These are phyloP conservation scores for Actinernus sp. DNA, from an alignment of 92 coral and sea anemone species.

Conservation along the genomic window DNA sequence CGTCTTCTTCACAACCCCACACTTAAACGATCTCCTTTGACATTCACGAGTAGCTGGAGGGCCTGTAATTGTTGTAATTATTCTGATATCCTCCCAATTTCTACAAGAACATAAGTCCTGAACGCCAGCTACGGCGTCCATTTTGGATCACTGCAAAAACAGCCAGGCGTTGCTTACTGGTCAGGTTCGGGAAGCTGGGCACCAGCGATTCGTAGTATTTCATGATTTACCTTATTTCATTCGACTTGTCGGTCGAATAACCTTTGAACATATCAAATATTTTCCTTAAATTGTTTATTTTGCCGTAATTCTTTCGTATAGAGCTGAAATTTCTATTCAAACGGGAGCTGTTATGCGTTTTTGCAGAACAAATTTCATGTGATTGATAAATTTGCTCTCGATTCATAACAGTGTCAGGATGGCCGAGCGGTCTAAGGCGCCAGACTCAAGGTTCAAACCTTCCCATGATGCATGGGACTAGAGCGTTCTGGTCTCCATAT, in stretches of 20 bases:
- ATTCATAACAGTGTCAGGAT: conserved; percentile 72
- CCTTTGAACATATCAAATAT: too few species aligned
- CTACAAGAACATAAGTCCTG: background rate
- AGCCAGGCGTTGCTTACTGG: conserved; percentile 18
- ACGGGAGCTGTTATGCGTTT: too few species aligned
- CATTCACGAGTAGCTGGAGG: background rate
- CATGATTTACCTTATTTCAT: too few species aligned
- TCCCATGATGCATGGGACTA: conserved; percentile 80
- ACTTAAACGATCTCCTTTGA: background rate
- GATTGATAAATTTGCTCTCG: background rate
- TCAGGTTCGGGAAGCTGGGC: conserved; percentile 4
- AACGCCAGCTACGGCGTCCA: conserved; percentile 14
- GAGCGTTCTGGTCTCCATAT: conserved; percentile 99
- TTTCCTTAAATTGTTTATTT: too few species aligned
- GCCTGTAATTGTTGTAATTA: background rate
- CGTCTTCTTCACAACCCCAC: background rate
- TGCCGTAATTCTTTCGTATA: too few species aligned
- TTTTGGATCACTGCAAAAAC: conserved; percentile 2
- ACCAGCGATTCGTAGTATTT: background rate
- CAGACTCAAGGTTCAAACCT: conserved; percentile 95
- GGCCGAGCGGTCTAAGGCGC: conserved; percentile 99
- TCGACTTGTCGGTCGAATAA: too few species aligned
- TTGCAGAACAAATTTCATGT: background rate
- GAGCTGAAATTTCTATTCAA: too few species aligned
- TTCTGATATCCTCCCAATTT: background rate